These are phyloP conservation scores for Steatocranus sp. DNA, from an alignment of 2,797 vertebrate species.

Conservation along the genomic window DNA sequence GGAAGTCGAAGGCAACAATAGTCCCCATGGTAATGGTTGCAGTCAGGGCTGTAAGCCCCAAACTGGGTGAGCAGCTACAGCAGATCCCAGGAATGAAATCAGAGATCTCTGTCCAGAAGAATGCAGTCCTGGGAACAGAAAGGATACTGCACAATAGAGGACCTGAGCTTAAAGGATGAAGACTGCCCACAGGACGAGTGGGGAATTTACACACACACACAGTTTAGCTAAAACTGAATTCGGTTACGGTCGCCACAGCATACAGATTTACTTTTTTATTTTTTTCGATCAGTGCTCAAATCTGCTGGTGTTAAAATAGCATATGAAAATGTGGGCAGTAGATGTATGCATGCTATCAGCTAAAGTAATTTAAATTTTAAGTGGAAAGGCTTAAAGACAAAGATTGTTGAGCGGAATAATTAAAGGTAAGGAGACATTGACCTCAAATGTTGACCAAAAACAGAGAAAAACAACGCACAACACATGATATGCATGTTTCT, in stretches of 20 bases:
- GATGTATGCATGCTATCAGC: neutral
- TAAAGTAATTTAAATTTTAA: neutral
- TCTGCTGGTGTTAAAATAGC: neutral
- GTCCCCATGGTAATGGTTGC: neutral
- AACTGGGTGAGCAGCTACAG: neutral
- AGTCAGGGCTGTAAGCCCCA: neutral
- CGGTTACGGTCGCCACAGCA: neutral
- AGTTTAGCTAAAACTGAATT: neutral
- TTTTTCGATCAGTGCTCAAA: neutral
- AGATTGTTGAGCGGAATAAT: neutral
- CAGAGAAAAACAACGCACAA: neutral
- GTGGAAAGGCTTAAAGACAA: neutral
- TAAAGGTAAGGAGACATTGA: neutral
- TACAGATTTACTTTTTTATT: neutral
- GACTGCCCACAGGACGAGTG: neutral
- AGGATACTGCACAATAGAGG: neutral
- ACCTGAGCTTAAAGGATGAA: neutral
- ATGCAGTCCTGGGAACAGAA: neutral
- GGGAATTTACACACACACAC: fast-evolving
- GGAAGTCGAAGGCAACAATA: neutral
- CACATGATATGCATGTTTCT: slow-evolving; percentile 89
- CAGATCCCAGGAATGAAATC: neutral
- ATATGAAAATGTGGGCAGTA: neutral
- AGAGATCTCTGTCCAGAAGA: neutral
- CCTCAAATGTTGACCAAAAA: neutral